phyloP scores from a whole-genome alignment of 2,797 vertebrate species.

The Coccyzus lansbergi region DNA sequence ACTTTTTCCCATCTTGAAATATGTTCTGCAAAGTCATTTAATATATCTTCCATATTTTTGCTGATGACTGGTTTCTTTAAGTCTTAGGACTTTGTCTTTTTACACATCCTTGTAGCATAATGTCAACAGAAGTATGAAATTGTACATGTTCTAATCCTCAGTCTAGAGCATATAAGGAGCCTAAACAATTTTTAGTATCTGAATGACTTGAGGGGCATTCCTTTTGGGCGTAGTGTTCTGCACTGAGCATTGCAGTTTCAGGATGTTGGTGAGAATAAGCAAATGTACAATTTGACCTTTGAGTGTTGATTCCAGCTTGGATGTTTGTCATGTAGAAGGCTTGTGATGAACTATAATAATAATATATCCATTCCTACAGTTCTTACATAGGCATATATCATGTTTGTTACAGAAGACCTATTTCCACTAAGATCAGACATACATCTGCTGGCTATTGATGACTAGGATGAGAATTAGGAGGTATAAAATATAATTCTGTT shows the following conservation, averaged over 20 bases:
- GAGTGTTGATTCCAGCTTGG: neutral
- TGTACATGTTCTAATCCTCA: neutral
- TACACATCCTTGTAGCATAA: neutral
- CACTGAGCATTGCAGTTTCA: neutral
- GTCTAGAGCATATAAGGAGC: neutral
- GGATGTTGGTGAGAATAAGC: neutral
- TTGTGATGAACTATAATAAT: neutral
- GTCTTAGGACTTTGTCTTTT: neutral
- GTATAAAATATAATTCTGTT: neutral
- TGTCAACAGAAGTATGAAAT: neutral
- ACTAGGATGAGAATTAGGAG: neutral
- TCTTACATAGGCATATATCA: neutral
- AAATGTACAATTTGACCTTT: neutral
- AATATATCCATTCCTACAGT: neutral
- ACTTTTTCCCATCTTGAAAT: neutral
- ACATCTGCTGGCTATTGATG: neutral
- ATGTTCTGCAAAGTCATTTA: neutral
- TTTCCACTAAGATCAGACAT: neutral
- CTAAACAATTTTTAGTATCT: neutral
- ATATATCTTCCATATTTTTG: neutral
- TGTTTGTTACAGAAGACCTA: neutral
- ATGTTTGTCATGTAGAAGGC: neutral
- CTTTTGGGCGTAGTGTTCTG: neutral
- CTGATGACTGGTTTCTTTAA: neutral
- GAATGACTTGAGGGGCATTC: neutral